These are phyloP conservation scores for Ischnura elegans DNA, from an alignment of 2,888 invertebrate genomes.

Conservation along the genomic window DNA sequence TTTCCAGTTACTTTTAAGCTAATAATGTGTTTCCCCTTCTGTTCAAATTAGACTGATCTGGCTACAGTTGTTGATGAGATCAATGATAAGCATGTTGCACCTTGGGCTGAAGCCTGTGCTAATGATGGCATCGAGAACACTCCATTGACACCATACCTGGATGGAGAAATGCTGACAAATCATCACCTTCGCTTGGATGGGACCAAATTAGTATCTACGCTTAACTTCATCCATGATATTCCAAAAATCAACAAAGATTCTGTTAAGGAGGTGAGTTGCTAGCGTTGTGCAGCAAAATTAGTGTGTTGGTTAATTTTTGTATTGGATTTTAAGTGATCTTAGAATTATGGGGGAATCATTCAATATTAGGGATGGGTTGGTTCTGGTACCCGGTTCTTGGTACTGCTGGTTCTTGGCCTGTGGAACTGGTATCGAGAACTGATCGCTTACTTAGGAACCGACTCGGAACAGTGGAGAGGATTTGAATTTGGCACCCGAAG, in stretches of 20 bases:
- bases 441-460: no score
- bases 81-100: constrained; percentile 95
- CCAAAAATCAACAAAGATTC: constrained; percentile 83
- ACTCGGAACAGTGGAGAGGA: no score
- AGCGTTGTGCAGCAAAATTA: no score
- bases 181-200: constrained; percentile 89
- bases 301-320: no score
- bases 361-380: no score
- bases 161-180: constrained; percentile 89
- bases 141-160: constrained; percentile 93
- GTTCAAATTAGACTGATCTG: constrained; percentile 84
- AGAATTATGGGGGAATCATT: no score
- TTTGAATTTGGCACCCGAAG: no score
- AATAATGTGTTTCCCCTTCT: constrained; percentile 59
- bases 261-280: constrained; percentile 81
- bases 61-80: constrained; percentile 91
- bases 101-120: constrained; percentile 94
- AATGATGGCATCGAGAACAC: constrained; percentile 88
- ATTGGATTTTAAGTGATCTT: no score
- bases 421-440: no score
- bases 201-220: constrained; percentile 80
- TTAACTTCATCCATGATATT: constrained; percentile 82
- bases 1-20: no score
- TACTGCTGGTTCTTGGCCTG: no score
- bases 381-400: no score